A percentile compares a stretch with the other conserved stretches of the same genome.
These are phyloP conservation scores for Irena cyanogastra DNA, from an alignment of 2,113 vertebrate genomes.

Conservation along the genomic window DNA sequence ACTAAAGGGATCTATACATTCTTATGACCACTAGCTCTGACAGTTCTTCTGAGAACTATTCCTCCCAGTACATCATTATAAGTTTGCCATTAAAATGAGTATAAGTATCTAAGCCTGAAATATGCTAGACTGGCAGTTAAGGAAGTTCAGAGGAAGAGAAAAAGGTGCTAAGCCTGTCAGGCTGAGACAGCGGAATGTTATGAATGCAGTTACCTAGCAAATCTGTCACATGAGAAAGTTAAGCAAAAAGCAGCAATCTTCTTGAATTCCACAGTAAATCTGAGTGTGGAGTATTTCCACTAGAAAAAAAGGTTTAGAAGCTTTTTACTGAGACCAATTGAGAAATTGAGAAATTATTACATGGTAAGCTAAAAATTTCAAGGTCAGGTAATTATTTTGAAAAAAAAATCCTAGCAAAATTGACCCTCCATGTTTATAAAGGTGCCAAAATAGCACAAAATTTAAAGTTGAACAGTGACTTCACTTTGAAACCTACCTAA, in stretches of 20 bases:
- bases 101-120: slow-evolving; percentile 37
- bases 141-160: slow-evolving; percentile 20
- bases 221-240: not conserved
- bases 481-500: not conserved
- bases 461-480: not conserved
- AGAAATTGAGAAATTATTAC: not conserved
- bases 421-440: not conserved
- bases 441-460: not conserved
- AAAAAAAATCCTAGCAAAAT: not conserved
- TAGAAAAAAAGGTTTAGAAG: not conserved
- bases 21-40: not conserved
- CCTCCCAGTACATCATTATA: not conserved
- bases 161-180: slow-evolving; percentile 22
- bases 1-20: not conserved
- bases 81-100: slow-evolving; percentile 39
- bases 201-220: not conserved
- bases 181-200: not conserved
- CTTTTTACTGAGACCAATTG: not conserved
- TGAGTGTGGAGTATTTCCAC: not conserved
- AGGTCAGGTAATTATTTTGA: not conserved
- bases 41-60: not conserved
- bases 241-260: not conserved
- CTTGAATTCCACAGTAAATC: slow-evolving; percentile 23
- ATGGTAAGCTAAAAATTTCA: not conserved
- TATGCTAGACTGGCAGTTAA: not conserved